Base-by-base conservation (phyloP, 2,888 invertebrate species). In the Thelaira solivaga region DNA sequence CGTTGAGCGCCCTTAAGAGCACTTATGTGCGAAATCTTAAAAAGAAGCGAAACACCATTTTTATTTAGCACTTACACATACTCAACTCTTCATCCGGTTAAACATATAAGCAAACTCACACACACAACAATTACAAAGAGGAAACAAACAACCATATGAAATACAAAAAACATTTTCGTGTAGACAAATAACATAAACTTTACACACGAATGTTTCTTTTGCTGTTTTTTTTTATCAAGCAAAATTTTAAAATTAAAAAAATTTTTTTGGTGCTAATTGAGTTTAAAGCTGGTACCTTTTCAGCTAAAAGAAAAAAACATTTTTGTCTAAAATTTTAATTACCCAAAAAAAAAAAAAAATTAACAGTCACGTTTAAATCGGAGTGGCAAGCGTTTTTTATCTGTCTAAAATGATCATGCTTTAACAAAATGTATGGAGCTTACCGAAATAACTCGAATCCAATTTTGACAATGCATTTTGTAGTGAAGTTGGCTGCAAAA, bases 51-150 rank as follows among this genome's bases (percentile, higher is more conserved):
- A 76, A 76, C 76, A 80, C 69, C 76, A 77, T 80, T 80, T 80
- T 80, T 80, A 80, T 81, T 77, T 80, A 71, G 73, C 77, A 80
- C 80, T 77, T 80, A 77, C 81, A 81, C 77, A 80, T 75, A 80
- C 77, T 80, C 71, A 76, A 74, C 62, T 74, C 20, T 61, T 55
- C 80, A 80, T 77, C 72, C 76, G 76, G 76, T 67, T 68, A 67
- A 72, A 77, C 47, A 67, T 24, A 31, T 34, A 65, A n/a, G n/a
- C n/a, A n/a, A n/a, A n/a, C n/a, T n/a, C 71, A 67, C 11, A 31
- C 8, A 57, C 24, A 39, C 62, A 61, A 47, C 59, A 62, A 64
- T 29, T 62, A 45, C 64, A 62, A 34, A 62, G 68, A 74, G 53
- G 59, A 69, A 74, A 65, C 53, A 74, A 59, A 68, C 64, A 74